These are phyloP conservation scores for Tichodroma muraria DNA, from an alignment of 2,113 vertebrate species.

Conservation along the genomic window DNA sequence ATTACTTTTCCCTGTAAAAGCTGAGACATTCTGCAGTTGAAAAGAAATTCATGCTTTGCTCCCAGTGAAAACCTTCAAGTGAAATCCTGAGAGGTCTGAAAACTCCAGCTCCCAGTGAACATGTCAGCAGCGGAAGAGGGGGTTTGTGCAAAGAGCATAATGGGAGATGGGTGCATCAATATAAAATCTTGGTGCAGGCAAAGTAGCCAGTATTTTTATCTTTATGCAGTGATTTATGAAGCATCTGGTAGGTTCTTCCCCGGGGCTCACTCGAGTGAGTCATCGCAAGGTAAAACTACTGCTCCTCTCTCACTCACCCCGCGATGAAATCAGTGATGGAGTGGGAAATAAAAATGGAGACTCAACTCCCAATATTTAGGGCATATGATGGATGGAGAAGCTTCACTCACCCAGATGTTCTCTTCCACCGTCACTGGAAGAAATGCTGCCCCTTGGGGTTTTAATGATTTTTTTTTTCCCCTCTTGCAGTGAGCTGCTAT, in stretches of 20 bases:
- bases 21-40: neutral
- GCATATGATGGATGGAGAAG: neutral
- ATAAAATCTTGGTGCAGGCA: neutral
- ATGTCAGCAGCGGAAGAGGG: neutral
- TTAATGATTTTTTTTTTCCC: neutral
- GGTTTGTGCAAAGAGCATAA: neutral
- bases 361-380: neutral
- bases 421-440: neutral
- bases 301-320: conserved; percentile 3
- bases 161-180: neutral
- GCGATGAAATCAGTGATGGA: neutral
- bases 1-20: conserved; percentile 24
- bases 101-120: neutral
- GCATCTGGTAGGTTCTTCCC: conserved; percentile 39
- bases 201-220: conserved; percentile 23
- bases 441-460: neutral
- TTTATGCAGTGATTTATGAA: neutral
- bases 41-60: neutral
- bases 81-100: neutral
- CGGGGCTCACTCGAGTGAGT: conserved; percentile 36
- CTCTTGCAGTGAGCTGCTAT: neutral
- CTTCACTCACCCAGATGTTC: neutral
- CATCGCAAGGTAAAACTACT: conserved; percentile 13
- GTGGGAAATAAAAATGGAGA: conserved; percentile 12
- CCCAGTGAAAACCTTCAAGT: neutral